Evolutionary conservation across 2,797 vertebrate species (phyloP), one percentile per base, ranked within the genome.

Genomic region (Vespertilio murinus): DNA sequence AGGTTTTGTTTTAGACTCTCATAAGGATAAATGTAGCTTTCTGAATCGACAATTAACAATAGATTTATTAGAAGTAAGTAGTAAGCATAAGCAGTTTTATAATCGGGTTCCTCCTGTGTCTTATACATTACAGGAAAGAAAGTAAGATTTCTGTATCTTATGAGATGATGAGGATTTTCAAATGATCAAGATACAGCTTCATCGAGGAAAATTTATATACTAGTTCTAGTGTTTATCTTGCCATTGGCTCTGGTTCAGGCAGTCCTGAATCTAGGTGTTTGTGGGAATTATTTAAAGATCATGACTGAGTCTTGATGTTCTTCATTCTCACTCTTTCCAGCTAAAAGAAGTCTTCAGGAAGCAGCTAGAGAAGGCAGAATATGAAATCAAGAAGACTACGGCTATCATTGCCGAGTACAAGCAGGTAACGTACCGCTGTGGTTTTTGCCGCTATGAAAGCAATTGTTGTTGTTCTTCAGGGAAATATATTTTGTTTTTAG

Each of bases 371-470:
- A 99, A 99, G 96, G 99, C 99, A 1, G 99, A 99, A 97, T 98
- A 98, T 59, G 99, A 99, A 98, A 99, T 99, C 96, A 99, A 99
- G 98, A 99, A 99, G 98, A 99, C 99, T 12, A 99, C 99, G 11
- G 99, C 99, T 23, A 99, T 99, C 98, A 99, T 99, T 91, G 98
- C 99, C 0, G 99, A 99, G 96, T 99, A 99, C 96, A 99, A 99
- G 97, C 99, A 99, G 99, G 99, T 99, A 97, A 54, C 40, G 1
- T 69, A 20, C 65, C 22, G 2, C 59, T 8, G 54, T 9, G 42
- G 40, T 8, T 45, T 79, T 25, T 47, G n/a, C 78, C 65, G 9
- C 40, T 74, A 1, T 69, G 17, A 79, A 95, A 79, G 67, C 69
- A n/a, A 8, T 28, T 45, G 16, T 35, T 10, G 12, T 59, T 77